A percentile compares a stretch with the other conserved stretches of the same genome.
phyloP scores from a whole-genome alignment of 2,113 vertebrate species.

The Climacteris rufus region DNA sequence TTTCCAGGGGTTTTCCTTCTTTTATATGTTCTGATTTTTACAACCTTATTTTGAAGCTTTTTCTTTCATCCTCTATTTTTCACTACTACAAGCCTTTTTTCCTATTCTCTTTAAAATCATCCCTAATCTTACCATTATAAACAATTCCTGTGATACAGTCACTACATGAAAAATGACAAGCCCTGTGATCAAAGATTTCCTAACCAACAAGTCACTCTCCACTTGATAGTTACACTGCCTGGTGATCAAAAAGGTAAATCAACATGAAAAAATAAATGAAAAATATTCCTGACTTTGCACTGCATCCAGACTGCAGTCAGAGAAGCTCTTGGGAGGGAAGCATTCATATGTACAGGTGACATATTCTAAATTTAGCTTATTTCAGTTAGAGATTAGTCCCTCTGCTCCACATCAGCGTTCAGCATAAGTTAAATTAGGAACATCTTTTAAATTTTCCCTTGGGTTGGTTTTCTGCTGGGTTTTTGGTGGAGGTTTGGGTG shows the following conservation, averaged over 20 bases:
- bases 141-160: background rate
- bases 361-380: background rate
- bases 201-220: background rate
- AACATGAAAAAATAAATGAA: background rate
- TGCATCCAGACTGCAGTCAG: background rate
- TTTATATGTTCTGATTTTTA: background rate
- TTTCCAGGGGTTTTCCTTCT: background rate
- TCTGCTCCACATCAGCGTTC: background rate
- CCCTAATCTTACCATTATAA: background rate
- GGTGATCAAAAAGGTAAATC: background rate
- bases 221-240: background rate
- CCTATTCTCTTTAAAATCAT: background rate
- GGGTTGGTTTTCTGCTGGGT: background rate
- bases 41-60: background rate
- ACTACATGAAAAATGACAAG: background rate
- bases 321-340: background rate
- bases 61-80: background rate
- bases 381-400: background rate
- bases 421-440: background rate
- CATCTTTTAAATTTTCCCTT: rapidly evolving
- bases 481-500: background rate
- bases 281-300: background rate
- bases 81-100: background rate
- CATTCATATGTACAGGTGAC: background rate
- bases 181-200: background rate